These are phyloP conservation scores for Phylloscopus whistleri DNA, from an alignment of 2,113 vertebrate genomes.

Conservation along the genomic window DNA sequence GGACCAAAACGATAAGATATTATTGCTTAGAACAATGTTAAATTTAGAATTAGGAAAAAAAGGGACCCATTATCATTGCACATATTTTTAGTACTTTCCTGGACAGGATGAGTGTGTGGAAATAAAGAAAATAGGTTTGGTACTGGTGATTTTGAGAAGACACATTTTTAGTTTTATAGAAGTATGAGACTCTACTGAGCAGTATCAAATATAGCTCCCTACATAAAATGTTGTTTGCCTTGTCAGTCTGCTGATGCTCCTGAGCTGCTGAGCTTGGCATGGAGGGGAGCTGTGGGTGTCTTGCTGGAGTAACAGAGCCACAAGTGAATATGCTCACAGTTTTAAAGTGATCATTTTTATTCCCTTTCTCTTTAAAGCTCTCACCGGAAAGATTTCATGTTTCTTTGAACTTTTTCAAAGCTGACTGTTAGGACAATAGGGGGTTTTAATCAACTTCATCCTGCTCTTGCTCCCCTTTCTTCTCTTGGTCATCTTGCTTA, in stretches of 20 bases:
- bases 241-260: neutral
- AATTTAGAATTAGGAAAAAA: neutral
- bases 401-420: neutral
- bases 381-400: neutral
- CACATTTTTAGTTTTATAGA: neutral
- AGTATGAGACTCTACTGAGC: neutral
- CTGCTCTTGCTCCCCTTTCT: neutral
- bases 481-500: neutral
- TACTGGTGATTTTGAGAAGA: neutral
- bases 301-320: neutral
- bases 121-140: neutral
- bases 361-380: neutral
- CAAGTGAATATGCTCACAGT: neutral
- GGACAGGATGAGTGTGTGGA: neutral
- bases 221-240: conserved; percentile 2
- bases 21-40: neutral
- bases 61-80: neutral
- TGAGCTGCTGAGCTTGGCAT: neutral
- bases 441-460: neutral
- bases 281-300: neutral
- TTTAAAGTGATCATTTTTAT: conserved; percentile 13
- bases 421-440: neutral
- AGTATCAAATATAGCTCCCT: neutral
- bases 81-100: neutral
- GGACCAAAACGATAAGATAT: neutral